Percentiles rank a stretch among this genome's conserved stretches.
Conservation (phyloP, 2,113 vertebrate species). For the Plectropomus leopardus region DNA sequence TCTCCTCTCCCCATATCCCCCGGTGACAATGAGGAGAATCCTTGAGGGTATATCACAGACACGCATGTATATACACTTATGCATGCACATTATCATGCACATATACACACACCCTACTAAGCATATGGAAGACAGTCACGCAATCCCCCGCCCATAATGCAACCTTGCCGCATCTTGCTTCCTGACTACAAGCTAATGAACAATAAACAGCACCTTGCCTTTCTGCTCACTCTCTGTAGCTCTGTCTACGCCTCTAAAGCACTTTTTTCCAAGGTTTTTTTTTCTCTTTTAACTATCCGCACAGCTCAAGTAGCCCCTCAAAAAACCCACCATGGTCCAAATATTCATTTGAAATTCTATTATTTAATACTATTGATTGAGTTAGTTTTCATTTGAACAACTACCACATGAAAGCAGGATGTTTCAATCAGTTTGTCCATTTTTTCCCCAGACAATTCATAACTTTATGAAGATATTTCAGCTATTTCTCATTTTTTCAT, state of each 20-base stretch:
- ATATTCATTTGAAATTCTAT: background rate
- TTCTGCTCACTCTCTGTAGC: background rate
- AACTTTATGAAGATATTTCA: background rate
- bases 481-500: background rate
- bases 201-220: conserved; percentile 12
- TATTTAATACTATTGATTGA: background rate
- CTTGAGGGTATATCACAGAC: conserved; percentile 67
- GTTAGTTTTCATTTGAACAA: background rate
- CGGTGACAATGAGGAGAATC: conserved; percentile 53
- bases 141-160: conserved; percentile 40
- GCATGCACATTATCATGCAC: conserved; percentile 56
- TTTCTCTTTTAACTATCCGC: background rate
- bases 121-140: conserved; percentile 70
- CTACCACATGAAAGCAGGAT: too few relatives aligned
- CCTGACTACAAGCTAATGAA: conserved; percentile 25
- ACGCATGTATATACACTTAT: conserved; percentile 45
- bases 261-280: too few relatives aligned
- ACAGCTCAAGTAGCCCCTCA: background rate
- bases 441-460: background rate
- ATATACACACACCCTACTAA: conserved; percentile 57
- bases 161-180: conserved; percentile 24
- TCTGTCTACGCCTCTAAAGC: background rate
- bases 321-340: background rate
- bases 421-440: background rate
- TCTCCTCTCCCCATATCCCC: conserved; percentile 38